These are phyloP conservation scores for Tauraco erythrolophus DNA, from an alignment of 2,113 vertebrate species.

Conservation along the genomic window DNA sequence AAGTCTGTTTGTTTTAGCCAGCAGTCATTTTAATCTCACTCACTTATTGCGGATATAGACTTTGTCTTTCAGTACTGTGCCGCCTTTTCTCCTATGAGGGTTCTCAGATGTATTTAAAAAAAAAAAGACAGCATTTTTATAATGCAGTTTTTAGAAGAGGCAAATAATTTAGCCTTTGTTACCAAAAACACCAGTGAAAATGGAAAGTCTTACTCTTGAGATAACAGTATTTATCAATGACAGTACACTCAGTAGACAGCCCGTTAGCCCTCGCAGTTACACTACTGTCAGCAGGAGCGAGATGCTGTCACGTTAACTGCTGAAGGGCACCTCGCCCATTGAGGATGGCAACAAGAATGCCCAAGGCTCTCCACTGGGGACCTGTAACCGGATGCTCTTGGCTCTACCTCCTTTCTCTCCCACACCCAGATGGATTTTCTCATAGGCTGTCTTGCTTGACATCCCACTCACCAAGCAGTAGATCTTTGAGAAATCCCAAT, in stretches of 20 bases:
- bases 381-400: neutral
- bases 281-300: rapidly evolving
- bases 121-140: neutral
- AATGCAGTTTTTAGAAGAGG: neutral
- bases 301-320: neutral
- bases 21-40: neutral
- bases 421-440: neutral
- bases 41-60: neutral
- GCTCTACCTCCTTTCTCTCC: neutral
- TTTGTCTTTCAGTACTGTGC: neutral
- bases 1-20: neutral
- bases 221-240: neutral
- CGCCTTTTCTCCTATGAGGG: neutral
- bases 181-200: neutral
- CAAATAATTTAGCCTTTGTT: neutral
- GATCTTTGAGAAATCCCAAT: neutral
- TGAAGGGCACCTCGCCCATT: neutral
- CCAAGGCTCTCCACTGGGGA: neutral
- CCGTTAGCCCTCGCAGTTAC: neutral
- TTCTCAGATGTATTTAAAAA: neutral
- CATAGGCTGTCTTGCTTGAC: neutral
- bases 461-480: neutral
- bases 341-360: neutral
- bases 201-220: neutral
- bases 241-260: neutral